These are phyloP conservation scores for Arenaria interpres DNA, from an alignment of 2,113 vertebrate species.

Conservation along the genomic window DNA sequence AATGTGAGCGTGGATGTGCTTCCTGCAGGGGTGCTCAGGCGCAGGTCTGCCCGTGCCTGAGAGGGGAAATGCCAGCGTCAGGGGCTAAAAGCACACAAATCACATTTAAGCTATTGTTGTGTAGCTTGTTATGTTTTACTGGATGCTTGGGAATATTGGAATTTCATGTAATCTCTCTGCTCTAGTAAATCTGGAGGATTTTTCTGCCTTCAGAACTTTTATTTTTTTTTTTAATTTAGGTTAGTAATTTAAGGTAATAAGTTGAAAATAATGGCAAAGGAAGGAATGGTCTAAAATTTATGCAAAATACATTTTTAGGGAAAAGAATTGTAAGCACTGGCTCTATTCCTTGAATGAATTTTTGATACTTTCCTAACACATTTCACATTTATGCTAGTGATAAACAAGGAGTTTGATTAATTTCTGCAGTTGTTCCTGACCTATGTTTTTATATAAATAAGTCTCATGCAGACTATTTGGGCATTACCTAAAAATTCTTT, in stretches of 20 bases:
- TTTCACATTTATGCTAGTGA: background rate
- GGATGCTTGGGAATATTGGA: background rate
- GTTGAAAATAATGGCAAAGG: background rate
- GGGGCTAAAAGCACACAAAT: background rate
- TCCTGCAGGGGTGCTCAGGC: background rate
- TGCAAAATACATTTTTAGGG: background rate
- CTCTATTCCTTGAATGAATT: background rate
- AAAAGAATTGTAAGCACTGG: background rate
- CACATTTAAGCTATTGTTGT: fast-evolving
- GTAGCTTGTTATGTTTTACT: background rate
- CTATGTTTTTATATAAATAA: background rate
- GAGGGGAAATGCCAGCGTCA: background rate
- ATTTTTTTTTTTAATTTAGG: background rate
- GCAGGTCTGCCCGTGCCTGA: too few species aligned
- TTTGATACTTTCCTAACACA: background rate
- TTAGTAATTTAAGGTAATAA: background rate
- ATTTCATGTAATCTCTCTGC: background rate
- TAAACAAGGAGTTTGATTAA: background rate
- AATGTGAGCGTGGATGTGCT: background rate
- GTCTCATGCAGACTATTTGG: background rate
- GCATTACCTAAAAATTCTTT: background rate
- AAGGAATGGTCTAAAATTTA: background rate
- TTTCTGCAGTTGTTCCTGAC: background rate
- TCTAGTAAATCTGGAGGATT: background rate
- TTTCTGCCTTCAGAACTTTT: background rate